Evolutionary conservation across 2,797 vertebrate species (phyloP), one percentile per base, ranked within the genome.

Genomic region (Acestrorhynchus altus): DNA sequence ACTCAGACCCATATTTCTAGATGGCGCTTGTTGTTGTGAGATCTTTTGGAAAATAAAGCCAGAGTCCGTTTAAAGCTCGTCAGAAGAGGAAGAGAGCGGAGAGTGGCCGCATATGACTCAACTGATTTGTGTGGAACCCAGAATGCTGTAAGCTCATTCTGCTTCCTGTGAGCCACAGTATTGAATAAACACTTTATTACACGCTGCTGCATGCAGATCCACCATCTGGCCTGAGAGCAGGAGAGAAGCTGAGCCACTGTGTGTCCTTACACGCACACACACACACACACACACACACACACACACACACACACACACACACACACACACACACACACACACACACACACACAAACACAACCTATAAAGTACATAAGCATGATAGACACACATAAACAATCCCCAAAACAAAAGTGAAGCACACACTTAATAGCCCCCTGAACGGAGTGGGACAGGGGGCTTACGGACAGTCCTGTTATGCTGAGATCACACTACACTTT

Each of bases 161-260:
- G 76, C 80, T 84, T 82, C 84, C 77, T 83, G 73, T 42, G 64
- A 86, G 77, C 79, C 74, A 65, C 88, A 82, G 83, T 86, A 82
- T 84, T 84, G 87, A 80, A 87, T 85, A 85, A 86, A 85, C 86
- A 83, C 82, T 87, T 87, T 85, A 87, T 87, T 87, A 87, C 83
- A 79, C 77, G 61, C 84, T 81, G 81, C 77, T 83, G 74, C 79
- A 82, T 69, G 52, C 73, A 61, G 77, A 74, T 78, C 61, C 67
- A 70, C 85, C 86, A 87, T 86, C 86, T 87, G 86, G 79, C 68
- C 83, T 28, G 60, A 77, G 76, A 65, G 81, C 73, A 56, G 75
- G 75, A 78, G 79, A 72, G 77, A 81, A 84, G 80, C 72, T 24
- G 51, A 72, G 46, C 64, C 74, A 46, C 73, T 51, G 79, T 79